phyloP scores from a whole-genome alignment of 2,113 vertebrate species.

The Gambusia holbrooki region DNA sequence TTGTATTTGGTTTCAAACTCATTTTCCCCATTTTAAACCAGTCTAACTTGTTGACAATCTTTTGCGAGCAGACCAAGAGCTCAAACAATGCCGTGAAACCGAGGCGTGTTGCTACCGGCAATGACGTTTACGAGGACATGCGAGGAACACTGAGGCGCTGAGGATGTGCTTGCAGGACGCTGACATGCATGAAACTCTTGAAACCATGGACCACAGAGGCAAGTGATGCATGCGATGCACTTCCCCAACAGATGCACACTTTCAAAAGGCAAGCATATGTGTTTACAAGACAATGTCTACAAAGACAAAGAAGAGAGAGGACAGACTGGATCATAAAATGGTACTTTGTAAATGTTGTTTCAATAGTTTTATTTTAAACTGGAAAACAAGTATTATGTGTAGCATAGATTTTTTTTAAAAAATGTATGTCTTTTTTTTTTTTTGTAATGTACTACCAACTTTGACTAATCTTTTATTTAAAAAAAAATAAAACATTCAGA shows the following conservation, averaged over 20 bases:
- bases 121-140: conserved; percentile 77
- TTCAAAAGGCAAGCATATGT: background rate
- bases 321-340: background rate
- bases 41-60: conserved; percentile 19
- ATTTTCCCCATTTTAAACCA: background rate
- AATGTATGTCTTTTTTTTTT: background rate
- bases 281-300: background rate
- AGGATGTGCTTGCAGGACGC: conserved; percentile 8
- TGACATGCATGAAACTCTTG: background rate
- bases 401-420: background rate
- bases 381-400: background rate
- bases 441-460: background rate
- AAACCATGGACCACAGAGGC: background rate
- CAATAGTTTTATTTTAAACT: background rate
- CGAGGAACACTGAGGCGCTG: conserved; percentile 51
- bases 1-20: background rate
- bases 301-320: background rate
- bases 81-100: background rate
- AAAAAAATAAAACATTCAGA: too few species aligned
- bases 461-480: background rate
- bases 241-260: background rate
- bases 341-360: background rate
- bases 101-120: background rate
- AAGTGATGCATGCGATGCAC: background rate
- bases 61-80: background rate